These are phyloP conservation scores for Sphenopsis melanotis DNA, from an alignment of 2,797 vertebrate genomes.

Conservation along the genomic window DNA sequence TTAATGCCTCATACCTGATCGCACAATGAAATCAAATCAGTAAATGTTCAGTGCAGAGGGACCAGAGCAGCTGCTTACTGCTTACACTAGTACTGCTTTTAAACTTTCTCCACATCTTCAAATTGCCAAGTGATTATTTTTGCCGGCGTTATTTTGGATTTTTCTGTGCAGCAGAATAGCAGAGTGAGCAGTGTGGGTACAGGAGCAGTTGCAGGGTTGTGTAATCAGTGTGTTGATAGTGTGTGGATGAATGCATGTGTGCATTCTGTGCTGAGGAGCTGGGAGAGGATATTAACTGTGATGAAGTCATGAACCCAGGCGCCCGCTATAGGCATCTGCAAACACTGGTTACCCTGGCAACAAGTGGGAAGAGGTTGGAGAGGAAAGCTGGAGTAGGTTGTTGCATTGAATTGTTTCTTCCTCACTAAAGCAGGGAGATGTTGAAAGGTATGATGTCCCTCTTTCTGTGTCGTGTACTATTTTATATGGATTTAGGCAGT, in stretches of 20 bases:
- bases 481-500: background rate
- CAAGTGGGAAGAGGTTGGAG: constrained; percentile 71
- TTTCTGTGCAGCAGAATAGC: background rate
- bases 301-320: constrained; percentile 66
- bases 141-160: background rate
- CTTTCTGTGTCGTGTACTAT: constrained; percentile 27
- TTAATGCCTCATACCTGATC: background rate
- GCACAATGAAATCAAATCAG: background rate
- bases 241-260: background rate
- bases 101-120: constrained; percentile 41
- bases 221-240: background rate
- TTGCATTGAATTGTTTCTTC: constrained; percentile 70
- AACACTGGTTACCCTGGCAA: constrained; percentile 81
- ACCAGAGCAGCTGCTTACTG: background rate
- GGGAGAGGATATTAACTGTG: constrained; percentile 51
- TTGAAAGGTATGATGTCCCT: constrained; percentile 64
- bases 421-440: constrained; percentile 62
- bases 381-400: constrained; percentile 69
- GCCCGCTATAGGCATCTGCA: constrained; percentile 69
- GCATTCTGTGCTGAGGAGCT: background rate
- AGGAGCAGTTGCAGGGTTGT: background rate
- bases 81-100: background rate
- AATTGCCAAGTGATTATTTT: background rate
- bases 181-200: background rate
- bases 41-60: background rate